A percentile compares a stretch with the other conserved stretches of the same genome.
These are phyloP conservation scores for Gortyna flavago DNA, from an alignment of 2,888 invertebrate genomes.

Conservation along the genomic window DNA sequence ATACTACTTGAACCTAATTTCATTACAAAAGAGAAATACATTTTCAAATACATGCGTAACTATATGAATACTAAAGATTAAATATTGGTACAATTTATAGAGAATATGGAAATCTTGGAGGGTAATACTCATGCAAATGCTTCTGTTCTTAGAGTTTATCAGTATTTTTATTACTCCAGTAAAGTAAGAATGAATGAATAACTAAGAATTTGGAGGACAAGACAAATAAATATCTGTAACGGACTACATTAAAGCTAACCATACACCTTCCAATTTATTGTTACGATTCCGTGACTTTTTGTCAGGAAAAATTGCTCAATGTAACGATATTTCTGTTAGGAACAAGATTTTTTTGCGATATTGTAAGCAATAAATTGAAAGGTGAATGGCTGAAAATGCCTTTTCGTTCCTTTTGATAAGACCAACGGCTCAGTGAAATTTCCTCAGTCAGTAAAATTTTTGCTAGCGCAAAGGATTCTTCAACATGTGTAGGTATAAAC, in stretches of 20 bases:
- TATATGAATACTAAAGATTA: conserved; percentile 53
- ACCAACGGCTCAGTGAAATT: conserved; percentile 27
- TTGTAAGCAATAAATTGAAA: conserved; percentile 51
- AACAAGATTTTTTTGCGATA: conserved; percentile 45
- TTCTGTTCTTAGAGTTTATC: conserved; percentile 55
- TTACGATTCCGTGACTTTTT: conserved; percentile 8
- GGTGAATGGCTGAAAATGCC: conserved; percentile 37
- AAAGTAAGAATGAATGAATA: conserved; percentile 48
- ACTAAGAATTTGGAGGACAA: conserved; percentile 41
- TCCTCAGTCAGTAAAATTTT: conserved; percentile 47
- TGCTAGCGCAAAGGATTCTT: conserved; percentile 45
- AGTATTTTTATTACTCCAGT: conserved; percentile 40
- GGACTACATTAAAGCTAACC: conserved; percentile 32
- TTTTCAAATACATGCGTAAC: conserved; percentile 24
- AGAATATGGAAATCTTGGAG: conserved; percentile 54
- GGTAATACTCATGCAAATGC: conserved; percentile 59
- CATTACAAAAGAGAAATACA: conserved; percentile 28
- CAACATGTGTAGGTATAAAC: conserved; percentile 51
- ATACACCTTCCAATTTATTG: conserved; percentile 49
- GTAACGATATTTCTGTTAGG: conserved; percentile 35
- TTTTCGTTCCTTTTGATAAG: conserved; percentile 35
- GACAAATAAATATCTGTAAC: conserved; percentile 51
- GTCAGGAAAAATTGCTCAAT: conserved; percentile 21
- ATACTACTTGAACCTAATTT: conserved; percentile 17
- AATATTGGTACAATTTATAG: conserved; percentile 56